A percentile compares a stretch with the other conserved stretches of the same genome.
These are phyloP conservation scores for Aporophyla nigra DNA, from an alignment of 2,888 invertebrate genomes.

Conservation along the genomic window DNA sequence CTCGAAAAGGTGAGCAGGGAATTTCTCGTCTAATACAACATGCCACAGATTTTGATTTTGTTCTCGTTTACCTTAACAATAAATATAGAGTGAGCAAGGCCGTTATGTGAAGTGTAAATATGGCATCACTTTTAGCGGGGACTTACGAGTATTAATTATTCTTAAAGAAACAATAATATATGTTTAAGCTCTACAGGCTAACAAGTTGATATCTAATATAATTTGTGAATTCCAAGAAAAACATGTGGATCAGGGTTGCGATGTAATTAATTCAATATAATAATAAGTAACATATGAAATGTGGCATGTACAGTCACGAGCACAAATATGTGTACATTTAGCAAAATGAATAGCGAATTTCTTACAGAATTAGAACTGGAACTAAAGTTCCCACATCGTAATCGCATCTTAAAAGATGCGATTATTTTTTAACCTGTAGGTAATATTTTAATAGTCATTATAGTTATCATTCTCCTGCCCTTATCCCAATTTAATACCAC, in stretches of 20 bases:
- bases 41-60: not conserved
- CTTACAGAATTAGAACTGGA: not conserved
- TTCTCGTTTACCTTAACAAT: not conserved
- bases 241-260: not conserved
- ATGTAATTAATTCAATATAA: constrained; percentile 47
- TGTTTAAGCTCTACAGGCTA: not conserved
- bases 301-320: constrained; percentile 10
- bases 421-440: not conserved
- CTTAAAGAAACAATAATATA: not conserved
- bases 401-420: too few relatives aligned
- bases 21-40: not conserved
- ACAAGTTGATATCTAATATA: not conserved
- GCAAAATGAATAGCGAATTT: not conserved
- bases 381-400: too few relatives aligned
- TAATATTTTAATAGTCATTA: not conserved
- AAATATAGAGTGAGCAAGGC: not conserved
- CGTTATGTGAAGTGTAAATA: not conserved
- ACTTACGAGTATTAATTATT: not conserved
- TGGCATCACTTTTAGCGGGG: not conserved
- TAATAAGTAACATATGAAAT: constrained; percentile 21
- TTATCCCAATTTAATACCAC: not conserved
- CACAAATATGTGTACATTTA: not conserved
- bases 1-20: too few relatives aligned
- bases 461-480: not conserved
- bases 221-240: constrained; percentile 15